Conservation (phyloP, 2,797 vertebrate species). For the Pristis pectinata region DNA sequence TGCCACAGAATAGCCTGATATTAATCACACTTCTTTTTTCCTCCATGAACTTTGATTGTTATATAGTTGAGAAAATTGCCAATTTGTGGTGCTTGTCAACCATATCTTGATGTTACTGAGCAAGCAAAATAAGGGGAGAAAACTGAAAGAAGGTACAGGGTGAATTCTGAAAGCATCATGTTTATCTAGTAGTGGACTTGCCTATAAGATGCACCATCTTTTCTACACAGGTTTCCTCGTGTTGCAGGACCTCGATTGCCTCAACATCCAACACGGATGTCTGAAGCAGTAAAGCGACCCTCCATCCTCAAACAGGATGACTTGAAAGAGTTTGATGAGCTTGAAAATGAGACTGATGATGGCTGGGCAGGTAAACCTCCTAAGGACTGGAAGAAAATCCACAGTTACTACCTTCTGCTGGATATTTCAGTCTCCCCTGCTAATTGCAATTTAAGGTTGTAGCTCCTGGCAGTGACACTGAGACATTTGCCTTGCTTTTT, state of each 20-base stretch:
- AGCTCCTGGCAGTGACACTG: background rate
- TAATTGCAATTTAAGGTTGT: background rate
- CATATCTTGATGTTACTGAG: background rate
- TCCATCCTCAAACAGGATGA: constrained; percentile 90
- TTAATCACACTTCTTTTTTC: no score
- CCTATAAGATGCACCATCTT: background rate
- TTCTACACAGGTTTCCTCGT: constrained; percentile 66
- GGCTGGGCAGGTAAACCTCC: constrained; percentile 79
- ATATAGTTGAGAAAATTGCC: no score
- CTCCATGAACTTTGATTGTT: no score
- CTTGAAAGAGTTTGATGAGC: constrained; percentile 79
- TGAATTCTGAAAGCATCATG: background rate
- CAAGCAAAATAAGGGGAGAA: background rate
- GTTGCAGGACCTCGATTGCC: constrained; percentile 59
- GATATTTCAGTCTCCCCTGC: background rate
- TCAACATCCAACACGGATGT: constrained; percentile 59
- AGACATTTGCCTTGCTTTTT: background rate
- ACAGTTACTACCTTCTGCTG: background rate
- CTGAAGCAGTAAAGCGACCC: constrained; percentile 77
- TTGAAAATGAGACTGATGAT: constrained; percentile 85
- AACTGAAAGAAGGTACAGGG: background rate
- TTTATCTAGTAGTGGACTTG: background rate
- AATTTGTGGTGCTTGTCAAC: background rate
- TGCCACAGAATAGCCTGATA: background rate
- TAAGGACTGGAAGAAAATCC: background rate